These are phyloP conservation scores for Onychomys torridus DNA, from an alignment of 2,797 vertebrate genomes.

Conservation along the genomic window DNA sequence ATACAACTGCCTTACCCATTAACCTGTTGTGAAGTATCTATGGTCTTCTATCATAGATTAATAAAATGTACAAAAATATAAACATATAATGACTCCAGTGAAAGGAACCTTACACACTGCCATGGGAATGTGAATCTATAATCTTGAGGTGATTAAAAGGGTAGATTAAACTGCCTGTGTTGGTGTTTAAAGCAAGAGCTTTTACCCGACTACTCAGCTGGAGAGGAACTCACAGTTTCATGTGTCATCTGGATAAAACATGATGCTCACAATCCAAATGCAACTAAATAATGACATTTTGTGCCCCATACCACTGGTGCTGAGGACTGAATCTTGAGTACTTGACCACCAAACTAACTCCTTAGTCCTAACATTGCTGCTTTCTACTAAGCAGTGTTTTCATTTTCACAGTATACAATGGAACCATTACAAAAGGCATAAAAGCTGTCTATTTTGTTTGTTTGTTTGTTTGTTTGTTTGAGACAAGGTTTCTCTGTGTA, in stretches of 20 bases:
- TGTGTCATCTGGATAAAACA: constrained; percentile 38
- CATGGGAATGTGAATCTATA: background rate
- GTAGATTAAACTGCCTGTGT: background rate
- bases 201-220: background rate
- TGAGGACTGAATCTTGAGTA: background rate
- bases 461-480: no score
- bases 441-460: background rate
- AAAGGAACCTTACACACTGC: background rate
- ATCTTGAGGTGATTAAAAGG: constrained; percentile 43
- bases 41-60: constrained; percentile 26
- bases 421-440: constrained; percentile 47
- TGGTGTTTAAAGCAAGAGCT: constrained; percentile 24
- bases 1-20: constrained; percentile 46
- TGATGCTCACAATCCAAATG: constrained; percentile 18
- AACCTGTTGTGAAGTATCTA: constrained; percentile 49
- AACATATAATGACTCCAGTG: constrained; percentile 19
- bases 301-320: background rate
- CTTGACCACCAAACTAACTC: background rate
- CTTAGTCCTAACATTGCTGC: background rate
- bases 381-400: constrained; percentile 24
- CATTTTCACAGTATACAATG: constrained; percentile 33
- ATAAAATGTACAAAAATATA: background rate
- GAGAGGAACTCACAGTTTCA: constrained; percentile 56
- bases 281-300: constrained; percentile 29
- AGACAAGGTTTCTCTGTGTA: no score